phyloP scores from a whole-genome alignment of 2,888 invertebrate genomes.

The Rhingia campestris region DNA sequence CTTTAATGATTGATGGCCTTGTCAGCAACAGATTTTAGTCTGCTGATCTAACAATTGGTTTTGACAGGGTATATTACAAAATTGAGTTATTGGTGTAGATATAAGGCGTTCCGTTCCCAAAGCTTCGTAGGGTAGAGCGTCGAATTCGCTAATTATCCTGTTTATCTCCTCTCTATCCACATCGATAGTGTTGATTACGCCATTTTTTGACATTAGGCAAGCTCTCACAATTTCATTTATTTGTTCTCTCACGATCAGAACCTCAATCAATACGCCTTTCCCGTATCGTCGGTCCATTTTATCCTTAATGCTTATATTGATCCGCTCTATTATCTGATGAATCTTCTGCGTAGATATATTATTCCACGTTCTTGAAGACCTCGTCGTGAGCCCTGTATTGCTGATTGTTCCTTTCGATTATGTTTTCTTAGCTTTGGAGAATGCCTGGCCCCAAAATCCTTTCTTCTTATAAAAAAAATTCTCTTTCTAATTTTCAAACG shows the following conservation, averaged over 20 bases:
- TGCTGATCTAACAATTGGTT: constrained; percentile 24
- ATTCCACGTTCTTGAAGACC: not conserved
- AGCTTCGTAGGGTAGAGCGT: constrained; percentile 63
- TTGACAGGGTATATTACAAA: constrained; percentile 46
- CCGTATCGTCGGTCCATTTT: not conserved
- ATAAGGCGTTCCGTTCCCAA: constrained; percentile 46
- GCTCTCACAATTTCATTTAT: constrained; percentile 44
- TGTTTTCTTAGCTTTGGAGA: constrained; percentile 8
- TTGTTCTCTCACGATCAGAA: constrained; percentile 46
- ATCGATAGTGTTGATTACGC: constrained; percentile 52
- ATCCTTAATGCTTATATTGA: not conserved
- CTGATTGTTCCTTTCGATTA: too few relatives aligned
- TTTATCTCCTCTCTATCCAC: constrained; percentile 56
- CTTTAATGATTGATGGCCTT: not conserved
- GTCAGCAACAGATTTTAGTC: not conserved
- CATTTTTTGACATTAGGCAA: constrained; percentile 41
- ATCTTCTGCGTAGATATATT: not conserved
- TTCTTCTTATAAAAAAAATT: too few relatives aligned
- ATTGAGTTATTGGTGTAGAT: constrained; percentile 63
- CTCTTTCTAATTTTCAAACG: too few relatives aligned
- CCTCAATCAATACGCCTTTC: constrained; percentile 20
- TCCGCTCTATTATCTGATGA: not conserved
- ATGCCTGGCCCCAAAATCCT: too few relatives aligned
- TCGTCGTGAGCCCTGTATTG: constrained; percentile 14
- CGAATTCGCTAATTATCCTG: too few relatives aligned